phyloP scores from a whole-genome alignment of 2,113 vertebrate genomes.

The Fregetta grallaria region DNA sequence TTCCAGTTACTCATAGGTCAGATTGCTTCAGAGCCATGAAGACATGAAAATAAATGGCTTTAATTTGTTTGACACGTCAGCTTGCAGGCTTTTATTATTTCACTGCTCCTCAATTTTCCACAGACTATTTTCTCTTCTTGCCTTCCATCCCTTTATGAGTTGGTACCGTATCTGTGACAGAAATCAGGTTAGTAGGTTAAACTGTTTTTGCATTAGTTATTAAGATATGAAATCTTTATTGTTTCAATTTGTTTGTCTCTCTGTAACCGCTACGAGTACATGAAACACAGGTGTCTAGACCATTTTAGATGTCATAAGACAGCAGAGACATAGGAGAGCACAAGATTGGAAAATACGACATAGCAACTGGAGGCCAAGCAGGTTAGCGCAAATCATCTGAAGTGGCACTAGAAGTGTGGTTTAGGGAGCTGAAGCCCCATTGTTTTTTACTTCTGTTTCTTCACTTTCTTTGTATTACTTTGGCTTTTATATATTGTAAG shows the following conservation, averaged over 20 bases:
- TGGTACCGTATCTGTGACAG: neutral
- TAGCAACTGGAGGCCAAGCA: neutral
- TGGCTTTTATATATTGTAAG: neutral
- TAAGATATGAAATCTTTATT: neutral
- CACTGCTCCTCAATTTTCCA: neutral
- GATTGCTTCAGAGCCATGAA: neutral
- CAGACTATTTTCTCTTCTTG: neutral
- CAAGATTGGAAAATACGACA: neutral
- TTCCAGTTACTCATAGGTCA: neutral
- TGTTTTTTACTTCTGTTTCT: neutral
- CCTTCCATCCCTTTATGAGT: neutral
- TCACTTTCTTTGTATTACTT: neutral
- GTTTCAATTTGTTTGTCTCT: neutral
- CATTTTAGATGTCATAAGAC: neutral
- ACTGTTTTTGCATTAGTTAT: neutral
- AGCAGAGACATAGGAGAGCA: neutral
- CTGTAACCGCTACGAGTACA: neutral
- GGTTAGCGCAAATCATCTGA: neutral
- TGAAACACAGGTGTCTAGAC: neutral
- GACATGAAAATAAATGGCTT: neutral
- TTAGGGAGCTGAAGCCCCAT: neutral
- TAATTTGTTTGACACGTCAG: neutral
- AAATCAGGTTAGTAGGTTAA: neutral
- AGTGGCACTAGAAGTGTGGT: neutral
- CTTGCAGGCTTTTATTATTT: neutral